These are phyloP conservation scores for Mayetiola destructor DNA, from an alignment of 2,888 invertebrate species.

Conservation along the genomic window DNA sequence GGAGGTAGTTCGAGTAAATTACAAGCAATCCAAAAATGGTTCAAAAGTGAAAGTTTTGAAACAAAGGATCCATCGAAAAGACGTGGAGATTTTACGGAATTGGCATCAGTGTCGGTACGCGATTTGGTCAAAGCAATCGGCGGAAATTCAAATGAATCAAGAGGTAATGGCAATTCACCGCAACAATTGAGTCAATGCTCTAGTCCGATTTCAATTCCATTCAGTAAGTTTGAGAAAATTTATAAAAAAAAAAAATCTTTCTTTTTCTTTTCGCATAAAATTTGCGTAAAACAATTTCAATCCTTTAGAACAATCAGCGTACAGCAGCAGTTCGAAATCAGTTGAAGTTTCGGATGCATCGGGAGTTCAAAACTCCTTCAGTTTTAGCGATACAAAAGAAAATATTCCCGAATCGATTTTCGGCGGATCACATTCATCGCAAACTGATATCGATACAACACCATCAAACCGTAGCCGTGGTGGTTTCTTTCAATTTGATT, in stretches of 20 bases:
- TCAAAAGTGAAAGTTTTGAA: conserved; percentile 33
- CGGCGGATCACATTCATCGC: conserved; percentile 27
- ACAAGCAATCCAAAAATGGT: conserved; percentile 36
- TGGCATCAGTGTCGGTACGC: conserved; percentile 43
- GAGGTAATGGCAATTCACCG: conserved; percentile 66
- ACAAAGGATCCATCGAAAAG: conserved; percentile 13
- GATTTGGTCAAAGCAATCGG: conserved; percentile 60
- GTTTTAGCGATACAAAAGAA: background rate
- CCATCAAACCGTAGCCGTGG: conserved; percentile 1
- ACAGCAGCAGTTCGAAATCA: conserved; percentile 25
- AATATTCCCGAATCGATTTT: conserved; percentile 11
- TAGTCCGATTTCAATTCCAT: conserved; percentile 45
- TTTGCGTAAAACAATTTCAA: background rate
- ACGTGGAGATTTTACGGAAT: conserved; percentile 35
- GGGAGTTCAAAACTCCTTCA: conserved; percentile 25
- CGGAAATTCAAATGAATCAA: conserved; percentile 39
- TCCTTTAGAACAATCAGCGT: conserved; percentile 17
- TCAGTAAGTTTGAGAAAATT: conserved; percentile 29
- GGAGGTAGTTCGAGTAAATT: conserved; percentile 35
- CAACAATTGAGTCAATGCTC: conserved; percentile 40
- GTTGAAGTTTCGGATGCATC: conserved; percentile 42
- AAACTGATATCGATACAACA: conserved; percentile 6
- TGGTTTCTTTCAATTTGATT: background rate
- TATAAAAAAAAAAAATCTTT: background rate
- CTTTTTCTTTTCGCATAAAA: background rate